A percentile compares a stretch with the other conserved stretches of the same genome.
Evolutionary conservation across 2,113 vertebrate genomes (phyloP).

Genomic region (Ivindomyrus marchei): DNA sequence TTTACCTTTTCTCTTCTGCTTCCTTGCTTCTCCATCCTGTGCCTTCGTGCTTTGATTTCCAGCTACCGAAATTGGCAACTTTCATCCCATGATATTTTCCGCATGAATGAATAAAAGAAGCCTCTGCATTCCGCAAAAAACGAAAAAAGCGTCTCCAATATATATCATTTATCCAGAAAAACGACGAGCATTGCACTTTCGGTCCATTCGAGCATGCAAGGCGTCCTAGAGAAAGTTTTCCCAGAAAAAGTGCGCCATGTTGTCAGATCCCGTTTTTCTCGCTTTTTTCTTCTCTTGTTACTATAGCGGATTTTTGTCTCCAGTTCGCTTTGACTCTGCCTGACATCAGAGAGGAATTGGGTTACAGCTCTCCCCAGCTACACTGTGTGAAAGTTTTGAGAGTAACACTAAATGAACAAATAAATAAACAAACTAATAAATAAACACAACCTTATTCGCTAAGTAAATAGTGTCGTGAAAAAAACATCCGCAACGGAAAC

Average conservation of each 20-base stretch:
- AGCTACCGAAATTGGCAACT: slow-evolving; percentile 44
- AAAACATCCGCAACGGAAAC: neutral
- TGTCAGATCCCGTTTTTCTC: slow-evolving; percentile 51
- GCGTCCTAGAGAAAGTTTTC: slow-evolving; percentile 38
- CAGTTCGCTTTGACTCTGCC: slow-evolving; percentile 45
- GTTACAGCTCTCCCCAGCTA: slow-evolving; percentile 45
- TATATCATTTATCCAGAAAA: neutral
- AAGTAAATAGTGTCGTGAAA: neutral
- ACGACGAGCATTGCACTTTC: slow-evolving; percentile 16
- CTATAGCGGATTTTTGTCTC: slow-evolving; percentile 47
- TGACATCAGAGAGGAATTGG: slow-evolving; percentile 59
- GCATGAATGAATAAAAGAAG: slow-evolving; percentile 34
- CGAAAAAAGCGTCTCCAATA: neutral
- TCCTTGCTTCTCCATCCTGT: slow-evolving; percentile 64
- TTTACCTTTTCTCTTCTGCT: slow-evolving; percentile 62
- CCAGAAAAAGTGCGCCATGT: slow-evolving; percentile 58
- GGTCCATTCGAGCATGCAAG: neutral
- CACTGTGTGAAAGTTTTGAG: neutral
- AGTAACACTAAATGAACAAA: neutral
- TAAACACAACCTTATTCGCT: neutral
- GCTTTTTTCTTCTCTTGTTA: slow-evolving; percentile 38
- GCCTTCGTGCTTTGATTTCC: slow-evolving; percentile 39
- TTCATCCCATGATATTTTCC: slow-evolving; percentile 52
- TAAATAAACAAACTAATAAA: neutral
- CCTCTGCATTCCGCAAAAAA: slow-evolving; percentile 4